Evolutionary conservation across 2,797 vertebrate species (phyloP).

Genomic region (Columba guinea): DNA sequence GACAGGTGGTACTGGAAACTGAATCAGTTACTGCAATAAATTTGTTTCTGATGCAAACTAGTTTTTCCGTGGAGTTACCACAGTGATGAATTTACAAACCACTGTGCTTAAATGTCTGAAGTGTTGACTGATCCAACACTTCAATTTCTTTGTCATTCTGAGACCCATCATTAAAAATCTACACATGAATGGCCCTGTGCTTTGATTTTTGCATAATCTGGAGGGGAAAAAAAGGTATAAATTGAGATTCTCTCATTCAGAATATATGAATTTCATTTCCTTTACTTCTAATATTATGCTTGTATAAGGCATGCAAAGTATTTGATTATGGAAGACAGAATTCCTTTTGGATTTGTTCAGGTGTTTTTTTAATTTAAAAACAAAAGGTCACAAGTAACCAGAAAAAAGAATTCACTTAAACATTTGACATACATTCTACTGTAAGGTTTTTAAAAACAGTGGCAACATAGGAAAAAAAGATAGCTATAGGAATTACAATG

Average conservation of each 20-base stretch:
- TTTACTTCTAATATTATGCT: background rate
- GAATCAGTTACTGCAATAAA: background rate
- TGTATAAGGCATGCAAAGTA: background rate
- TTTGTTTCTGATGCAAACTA: background rate
- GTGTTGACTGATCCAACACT: conserved; percentile 23
- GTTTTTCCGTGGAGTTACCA: background rate
- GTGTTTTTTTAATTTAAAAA: background rate
- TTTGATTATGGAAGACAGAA: background rate
- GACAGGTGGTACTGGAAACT: background rate
- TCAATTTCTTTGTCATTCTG: conserved; percentile 32
- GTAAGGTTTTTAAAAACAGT: background rate
- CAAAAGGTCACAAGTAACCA: background rate
- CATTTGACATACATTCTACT: background rate
- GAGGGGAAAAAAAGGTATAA: background rate
- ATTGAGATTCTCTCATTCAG: background rate
- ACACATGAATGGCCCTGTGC: conserved; percentile 32
- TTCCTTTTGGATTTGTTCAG: background rate
- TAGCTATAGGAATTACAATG: background rate
- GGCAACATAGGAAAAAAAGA: background rate
- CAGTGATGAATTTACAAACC: conserved; percentile 1
- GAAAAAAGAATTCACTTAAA: background rate
- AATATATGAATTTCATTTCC: conserved; percentile 24
- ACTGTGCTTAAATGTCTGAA: conserved; percentile 16
- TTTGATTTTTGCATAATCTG: conserved; percentile 20
- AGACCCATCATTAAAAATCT: conserved; percentile 58